Conservation (phyloP, 53 echinoderm and acorn worm species). For the Holothuria scabra region DNA sequence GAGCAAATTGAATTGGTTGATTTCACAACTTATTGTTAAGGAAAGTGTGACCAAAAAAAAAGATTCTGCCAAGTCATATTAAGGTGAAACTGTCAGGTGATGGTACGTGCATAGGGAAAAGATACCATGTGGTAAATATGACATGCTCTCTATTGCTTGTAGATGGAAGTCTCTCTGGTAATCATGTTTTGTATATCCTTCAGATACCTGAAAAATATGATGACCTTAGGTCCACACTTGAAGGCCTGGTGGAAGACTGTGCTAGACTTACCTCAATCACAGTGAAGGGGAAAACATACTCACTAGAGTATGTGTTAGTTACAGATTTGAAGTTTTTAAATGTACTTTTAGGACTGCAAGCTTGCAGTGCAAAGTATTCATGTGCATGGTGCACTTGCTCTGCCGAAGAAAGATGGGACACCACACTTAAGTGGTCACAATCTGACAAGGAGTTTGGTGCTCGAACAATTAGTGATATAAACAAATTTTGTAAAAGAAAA, state of each 20-base stretch:
- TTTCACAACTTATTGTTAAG: neutral
- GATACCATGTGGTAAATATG: conserved; percentile 48
- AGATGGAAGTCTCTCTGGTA: neutral
- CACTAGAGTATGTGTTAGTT: conserved; percentile 41
- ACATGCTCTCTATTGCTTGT: conserved; percentile 28
- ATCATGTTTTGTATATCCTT: conserved; percentile 44
- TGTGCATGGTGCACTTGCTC: conserved; percentile 63
- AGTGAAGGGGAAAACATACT: conserved; percentile 24
- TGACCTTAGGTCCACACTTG: conserved; percentile 13
- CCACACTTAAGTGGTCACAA: conserved; percentile 25
- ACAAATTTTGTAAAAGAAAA: no score
- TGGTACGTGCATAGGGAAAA: conserved; percentile 52
- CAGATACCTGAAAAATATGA: conserved; percentile 39
- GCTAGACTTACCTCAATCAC: conserved; percentile 17
- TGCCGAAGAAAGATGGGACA: conserved; percentile 23
- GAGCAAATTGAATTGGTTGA: neutral
- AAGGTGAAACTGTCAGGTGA: conserved; percentile 50
- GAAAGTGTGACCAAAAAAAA: neutral
- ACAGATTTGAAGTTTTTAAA: conserved; percentile 63
- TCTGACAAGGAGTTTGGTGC: no score
- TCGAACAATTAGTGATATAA: no score
- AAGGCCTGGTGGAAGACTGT: conserved; percentile 19
- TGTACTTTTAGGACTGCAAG: conserved; percentile 49
- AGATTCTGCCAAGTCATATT: conserved; percentile 13
- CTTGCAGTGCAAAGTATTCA: conserved; percentile 46